Conservation (phyloP, 1,140 invertebrate species). For the Listronotus bonariensis region DNA sequence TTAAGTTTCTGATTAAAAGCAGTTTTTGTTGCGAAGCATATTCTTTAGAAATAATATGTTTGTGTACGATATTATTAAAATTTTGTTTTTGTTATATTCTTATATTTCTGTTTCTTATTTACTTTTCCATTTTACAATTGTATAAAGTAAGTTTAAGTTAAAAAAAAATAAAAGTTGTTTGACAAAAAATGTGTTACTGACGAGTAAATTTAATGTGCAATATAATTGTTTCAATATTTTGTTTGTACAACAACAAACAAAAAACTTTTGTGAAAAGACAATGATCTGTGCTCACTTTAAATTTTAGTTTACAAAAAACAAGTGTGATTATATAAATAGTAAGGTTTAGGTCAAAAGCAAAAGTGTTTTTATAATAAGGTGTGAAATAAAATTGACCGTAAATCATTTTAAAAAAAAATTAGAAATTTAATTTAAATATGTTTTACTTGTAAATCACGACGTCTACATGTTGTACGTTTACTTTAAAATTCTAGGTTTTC, state of each 20-base stretch:
- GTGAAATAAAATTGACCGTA: no score
- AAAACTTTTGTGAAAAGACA: constrained; percentile 44
- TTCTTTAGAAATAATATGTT: background rate
- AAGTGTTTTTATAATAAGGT: no score
- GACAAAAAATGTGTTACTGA: constrained; percentile 8
- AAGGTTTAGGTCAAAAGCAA: constrained; percentile 21
- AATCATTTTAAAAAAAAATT: no score
- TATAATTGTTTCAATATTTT: constrained; percentile 20
- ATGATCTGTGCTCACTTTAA: constrained; percentile 44
- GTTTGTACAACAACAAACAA: constrained; percentile 10
- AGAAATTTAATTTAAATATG: no score
- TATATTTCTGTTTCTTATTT: constrained; percentile 1
- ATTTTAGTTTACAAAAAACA: constrained; percentile 30
- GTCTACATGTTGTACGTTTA: no score
- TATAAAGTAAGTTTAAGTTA: no score
- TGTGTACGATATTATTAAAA: no score
- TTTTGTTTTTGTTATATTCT: constrained; percentile 4
- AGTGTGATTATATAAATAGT: constrained; percentile 51
- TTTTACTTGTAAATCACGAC: no score
- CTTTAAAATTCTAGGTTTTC: no score
- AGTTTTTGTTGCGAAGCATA: background rate
- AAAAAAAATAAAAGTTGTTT: constrained; percentile 7
- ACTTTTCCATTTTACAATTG: background rate
- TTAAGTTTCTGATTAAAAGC: no score
- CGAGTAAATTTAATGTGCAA: constrained; percentile 15